Base-by-base conservation (phyloP, 23 tunicate genomes). In the Oikopleura vanhoeffeni region DNA sequence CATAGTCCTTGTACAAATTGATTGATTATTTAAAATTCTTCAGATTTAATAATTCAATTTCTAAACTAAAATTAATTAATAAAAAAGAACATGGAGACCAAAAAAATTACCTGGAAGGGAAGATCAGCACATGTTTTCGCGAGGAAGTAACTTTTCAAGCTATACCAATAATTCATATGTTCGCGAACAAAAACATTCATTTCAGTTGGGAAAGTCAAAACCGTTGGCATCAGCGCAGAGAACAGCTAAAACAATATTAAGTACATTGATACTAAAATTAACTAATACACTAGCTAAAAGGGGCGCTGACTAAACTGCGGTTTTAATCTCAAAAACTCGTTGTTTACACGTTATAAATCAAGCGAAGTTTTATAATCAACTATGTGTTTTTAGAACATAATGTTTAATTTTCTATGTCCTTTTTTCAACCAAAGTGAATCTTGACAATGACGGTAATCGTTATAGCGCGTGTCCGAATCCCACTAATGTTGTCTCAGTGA, bases 91-190 rank as follows among this genome's bases (percentile, higher is more conserved):
- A 57, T 0, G n/a, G 71, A n/a, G 39, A 40, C 24, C 83, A 67
- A n/a, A n/a, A n/a, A n/a, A n/a, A n/a, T n/a, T 82, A 95, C 99
- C 86, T 95, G 99, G 67, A 89, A 91, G 27, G 99, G 99, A 40
- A 95, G 57, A 87, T 95, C 99, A 39, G 99, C 99, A 2, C 88
- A 84, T 13, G 96, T 95, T 76, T 87, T 90, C 24, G 99, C 99
- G 24, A 90, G 67, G 84, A 87, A 95, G 49, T 95, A 95, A 0
- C 92, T 86, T 42, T 90, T 89, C 71, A 95, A 40, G 28, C 89
- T 86, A 82, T 95, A 95, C 99, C 99, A 95, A 67, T 87, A 95
- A 83, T 95, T 95, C 96, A 95, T 85, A 84, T 95, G 99, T 84
- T 95, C 99, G 39, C 99, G 85, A 79, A 95, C 84, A 79, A 95